Conservation (phyloP, 2,888 invertebrate species). For the Sinelater perroti region DNA sequence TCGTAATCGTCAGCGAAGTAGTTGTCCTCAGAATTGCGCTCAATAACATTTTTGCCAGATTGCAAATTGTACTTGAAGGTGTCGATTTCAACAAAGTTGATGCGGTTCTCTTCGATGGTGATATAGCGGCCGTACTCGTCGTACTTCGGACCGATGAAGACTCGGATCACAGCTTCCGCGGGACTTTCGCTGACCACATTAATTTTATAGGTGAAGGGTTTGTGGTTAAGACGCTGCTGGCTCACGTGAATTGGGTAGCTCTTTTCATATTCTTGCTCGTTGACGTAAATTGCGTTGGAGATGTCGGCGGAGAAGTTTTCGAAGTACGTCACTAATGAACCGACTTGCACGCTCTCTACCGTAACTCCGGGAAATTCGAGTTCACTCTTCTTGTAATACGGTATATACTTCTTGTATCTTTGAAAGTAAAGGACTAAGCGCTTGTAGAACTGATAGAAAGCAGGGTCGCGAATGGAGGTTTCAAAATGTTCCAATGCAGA, state of each 20-base stretch:
- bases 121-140: slow-evolving; percentile 66
- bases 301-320: slow-evolving; percentile 72
- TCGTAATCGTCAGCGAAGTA: slow-evolving; percentile 71
- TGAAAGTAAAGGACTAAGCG: slow-evolving; percentile 68
- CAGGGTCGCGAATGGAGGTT: slow-evolving; percentile 73
- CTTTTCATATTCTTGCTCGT: slow-evolving; percentile 61
- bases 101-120: slow-evolving; percentile 65
- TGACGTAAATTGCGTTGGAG: slow-evolving; percentile 64
- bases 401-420: slow-evolving; percentile 67
- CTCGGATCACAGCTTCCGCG: slow-evolving; percentile 67
- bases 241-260: slow-evolving; percentile 65
- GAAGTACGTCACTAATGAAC: slow-evolving; percentile 74
- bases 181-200: slow-evolving; percentile 68
- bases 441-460: slow-evolving; percentile 74
- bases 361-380: slow-evolving; percentile 68
- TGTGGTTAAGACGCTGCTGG: slow-evolving; percentile 76
- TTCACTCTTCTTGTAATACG: slow-evolving; percentile 69
- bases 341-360: slow-evolving; percentile 71
- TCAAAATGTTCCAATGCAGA: slow-evolving; percentile 73
- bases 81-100: slow-evolving; percentile 71
- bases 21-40: slow-evolving; percentile 74
- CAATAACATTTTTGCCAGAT: slow-evolving; percentile 72
- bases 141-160: slow-evolving; percentile 77
- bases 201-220: slow-evolving; percentile 70
- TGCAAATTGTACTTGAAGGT: slow-evolving; percentile 67